Percentiles rank a stretch among this genome's conserved stretches.
These are phyloP conservation scores for Sericinus montela DNA, from an alignment of 2,888 invertebrate genomes.

Conservation along the genomic window DNA sequence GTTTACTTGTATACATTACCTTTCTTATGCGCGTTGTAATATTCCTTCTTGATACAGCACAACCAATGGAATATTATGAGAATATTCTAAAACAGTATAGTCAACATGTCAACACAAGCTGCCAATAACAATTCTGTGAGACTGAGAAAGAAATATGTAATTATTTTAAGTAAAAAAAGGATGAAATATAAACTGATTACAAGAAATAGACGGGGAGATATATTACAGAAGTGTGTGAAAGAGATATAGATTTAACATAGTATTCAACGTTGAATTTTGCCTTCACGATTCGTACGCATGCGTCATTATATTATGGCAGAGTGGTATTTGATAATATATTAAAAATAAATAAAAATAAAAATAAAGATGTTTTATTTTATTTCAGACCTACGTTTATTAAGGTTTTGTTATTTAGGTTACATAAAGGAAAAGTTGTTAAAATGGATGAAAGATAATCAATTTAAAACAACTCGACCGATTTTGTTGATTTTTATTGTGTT, in stretches of 20 bases:
- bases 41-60: neutral
- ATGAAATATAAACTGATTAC: neutral
- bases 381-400: too few species aligned
- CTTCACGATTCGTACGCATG: conserved; percentile 69
- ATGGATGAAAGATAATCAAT: too few species aligned
- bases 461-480: too few species aligned
- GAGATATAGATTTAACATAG: conserved; percentile 52
- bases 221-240: conserved; percentile 29
- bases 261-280: conserved; percentile 46
- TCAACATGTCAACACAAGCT: conserved; percentile 25
- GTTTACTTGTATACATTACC: conserved; percentile 4
- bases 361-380: too few species aligned
- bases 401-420: too few species aligned
- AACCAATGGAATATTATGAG: conserved; percentile 37
- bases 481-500: too few species aligned
- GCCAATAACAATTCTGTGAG: conserved; percentile 50
- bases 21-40: neutral
- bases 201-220: conserved; percentile 9
- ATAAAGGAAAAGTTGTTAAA: too few species aligned
- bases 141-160: conserved; percentile 34
- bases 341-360: too few species aligned
- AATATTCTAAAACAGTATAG: conserved; percentile 30
- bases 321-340: conserved; percentile 29
- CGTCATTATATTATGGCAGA: conserved; percentile 59
- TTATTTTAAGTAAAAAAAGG: conserved; percentile 23